These are phyloP conservation scores for Wasmannia auropunctata DNA, from an alignment of 1,140 invertebrate genomes.

Conservation along the genomic window DNA sequence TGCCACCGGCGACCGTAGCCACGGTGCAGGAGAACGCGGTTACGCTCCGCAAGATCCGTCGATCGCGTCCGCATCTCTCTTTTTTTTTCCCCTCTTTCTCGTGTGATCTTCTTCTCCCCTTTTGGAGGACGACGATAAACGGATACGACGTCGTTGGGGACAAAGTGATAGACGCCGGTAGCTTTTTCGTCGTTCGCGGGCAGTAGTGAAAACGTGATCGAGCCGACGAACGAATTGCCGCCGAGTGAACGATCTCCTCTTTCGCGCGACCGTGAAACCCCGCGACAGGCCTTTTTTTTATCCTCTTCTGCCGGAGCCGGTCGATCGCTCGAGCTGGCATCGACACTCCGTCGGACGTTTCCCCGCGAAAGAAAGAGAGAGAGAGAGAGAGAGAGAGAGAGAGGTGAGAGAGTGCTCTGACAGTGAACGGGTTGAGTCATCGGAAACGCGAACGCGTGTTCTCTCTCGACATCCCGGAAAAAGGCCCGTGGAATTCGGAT, in stretches of 20 bases:
- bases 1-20: conserved; percentile 82
- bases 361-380: background rate
- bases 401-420: conserved; percentile 1
- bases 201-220: background rate
- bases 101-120: background rate
- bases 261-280: conserved; percentile 17
- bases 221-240: background rate
- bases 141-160: background rate
- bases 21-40: conserved; percentile 69
- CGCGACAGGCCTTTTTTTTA: background rate
- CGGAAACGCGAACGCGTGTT: conserved; percentile 21
- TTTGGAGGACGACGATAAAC: conserved; percentile 19
- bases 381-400: too few relatives aligned
- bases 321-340: background rate
- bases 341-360: background rate
- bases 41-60: conserved; percentile 65
- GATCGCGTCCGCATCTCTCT: conserved; percentile 16
- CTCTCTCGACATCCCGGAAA: background rate
- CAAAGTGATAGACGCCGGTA: background rate
- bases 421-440: conserved; percentile 43
- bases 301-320: background rate
- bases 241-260: background rate
- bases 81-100: background rate
- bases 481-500: background rate
- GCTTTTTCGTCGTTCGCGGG: background rate